These are phyloP conservation scores for Acanthisitta chloris DNA, from an alignment of 2,113 vertebrate species.

Conservation along the genomic window DNA sequence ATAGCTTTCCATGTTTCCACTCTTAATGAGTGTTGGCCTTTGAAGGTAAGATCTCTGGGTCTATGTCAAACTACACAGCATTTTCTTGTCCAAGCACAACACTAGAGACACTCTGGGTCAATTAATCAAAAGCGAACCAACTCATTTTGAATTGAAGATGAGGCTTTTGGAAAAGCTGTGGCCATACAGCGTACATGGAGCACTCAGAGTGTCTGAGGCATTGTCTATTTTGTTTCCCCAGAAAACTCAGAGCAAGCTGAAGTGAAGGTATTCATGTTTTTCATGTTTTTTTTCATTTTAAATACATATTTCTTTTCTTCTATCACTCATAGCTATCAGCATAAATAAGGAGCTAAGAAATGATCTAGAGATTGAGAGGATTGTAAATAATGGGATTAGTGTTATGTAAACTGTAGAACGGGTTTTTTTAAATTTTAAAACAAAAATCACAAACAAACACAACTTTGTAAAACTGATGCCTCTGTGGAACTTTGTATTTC, in stretches of 20 bases:
- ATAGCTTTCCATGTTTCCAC: background rate
- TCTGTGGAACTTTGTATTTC: background rate
- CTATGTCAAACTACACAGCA: background rate
- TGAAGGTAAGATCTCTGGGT: background rate
- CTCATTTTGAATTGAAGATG: background rate
- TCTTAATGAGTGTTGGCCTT: background rate
- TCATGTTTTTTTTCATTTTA: too few species aligned
- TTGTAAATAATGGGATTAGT: background rate
- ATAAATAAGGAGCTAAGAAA: background rate
- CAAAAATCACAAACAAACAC: too few species aligned
- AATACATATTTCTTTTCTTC: background rate
- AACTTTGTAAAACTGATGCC: background rate
- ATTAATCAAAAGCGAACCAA: background rate
- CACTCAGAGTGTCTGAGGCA: background rate
- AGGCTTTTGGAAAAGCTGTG: background rate
- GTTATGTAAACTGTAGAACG: background rate
- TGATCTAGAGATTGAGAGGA: background rate
- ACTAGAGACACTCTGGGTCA: background rate
- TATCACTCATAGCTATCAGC: background rate
- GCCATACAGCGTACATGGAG: background rate
- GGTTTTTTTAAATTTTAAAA: accelerated
- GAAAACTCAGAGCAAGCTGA: background rate
- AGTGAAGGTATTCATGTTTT: background rate
- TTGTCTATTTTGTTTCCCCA: background rate
- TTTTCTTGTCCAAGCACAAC: background rate